These are phyloP conservation scores for Xenopus borealis DNA, from an alignment of 2,113 vertebrate species.

Conservation along the genomic window DNA sequence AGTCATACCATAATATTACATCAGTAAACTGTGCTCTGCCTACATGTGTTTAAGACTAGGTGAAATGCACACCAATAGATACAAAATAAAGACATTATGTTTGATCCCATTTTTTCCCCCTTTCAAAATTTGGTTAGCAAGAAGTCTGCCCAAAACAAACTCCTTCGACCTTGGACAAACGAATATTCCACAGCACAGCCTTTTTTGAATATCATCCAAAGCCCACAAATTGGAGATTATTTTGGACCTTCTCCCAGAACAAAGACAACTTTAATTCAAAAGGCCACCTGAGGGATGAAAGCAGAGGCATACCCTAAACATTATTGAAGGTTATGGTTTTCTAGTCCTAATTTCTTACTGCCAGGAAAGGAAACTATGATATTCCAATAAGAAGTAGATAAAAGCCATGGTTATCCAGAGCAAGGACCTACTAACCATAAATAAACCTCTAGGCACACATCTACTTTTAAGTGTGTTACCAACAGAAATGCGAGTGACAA, in stretches of 20 bases:
- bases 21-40: no score
- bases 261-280: constrained; percentile 48
- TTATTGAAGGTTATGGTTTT: constrained; percentile 49
- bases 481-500: not conserved
- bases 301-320: constrained; percentile 40
- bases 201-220: constrained; percentile 58
- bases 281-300: constrained; percentile 45
- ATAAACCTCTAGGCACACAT: not conserved
- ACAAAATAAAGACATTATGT: not conserved
- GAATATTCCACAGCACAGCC: constrained; percentile 53
- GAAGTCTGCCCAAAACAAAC: constrained; percentile 60
- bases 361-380: constrained; percentile 27
- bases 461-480: constrained; percentile 1
- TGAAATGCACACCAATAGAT: no score
- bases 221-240: constrained; percentile 52
- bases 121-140: constrained; percentile 49
- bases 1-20: no score
- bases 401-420: constrained; percentile 17
- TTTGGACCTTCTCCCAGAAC: constrained; percentile 59
- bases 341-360: constrained; percentile 14
- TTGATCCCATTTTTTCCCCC: not conserved
- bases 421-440: constrained; percentile 14
- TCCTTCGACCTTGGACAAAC: constrained; percentile 51
- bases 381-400: constrained; percentile 20
- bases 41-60: no score